Conservation (phyloP, 2,113 vertebrate genomes). For the Echinops telfairi region DNA sequence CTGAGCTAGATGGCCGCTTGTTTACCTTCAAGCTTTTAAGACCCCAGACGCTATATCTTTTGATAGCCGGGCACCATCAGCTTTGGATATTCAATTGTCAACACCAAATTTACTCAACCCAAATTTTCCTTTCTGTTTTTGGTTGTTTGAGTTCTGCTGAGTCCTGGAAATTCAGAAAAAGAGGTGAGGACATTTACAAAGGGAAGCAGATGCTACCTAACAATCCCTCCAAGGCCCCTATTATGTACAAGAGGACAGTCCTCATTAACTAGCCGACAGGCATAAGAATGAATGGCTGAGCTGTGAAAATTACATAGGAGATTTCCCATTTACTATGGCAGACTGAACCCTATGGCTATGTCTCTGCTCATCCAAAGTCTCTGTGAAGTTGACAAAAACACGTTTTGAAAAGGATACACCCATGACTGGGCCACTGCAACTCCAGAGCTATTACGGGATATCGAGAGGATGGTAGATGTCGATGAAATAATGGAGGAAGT, state of each 20-base stretch:
- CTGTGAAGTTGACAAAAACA: constrained; percentile 13
- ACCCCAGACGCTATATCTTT: too few species aligned
- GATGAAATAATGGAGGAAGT: neutral
- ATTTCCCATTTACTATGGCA: neutral
- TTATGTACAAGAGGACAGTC: constrained; percentile 57
- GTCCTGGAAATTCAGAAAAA: constrained; percentile 66
- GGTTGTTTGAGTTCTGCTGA: neutral
- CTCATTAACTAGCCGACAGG: constrained; percentile 54
- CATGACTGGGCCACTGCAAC: neutral
- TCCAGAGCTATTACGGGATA: neutral
- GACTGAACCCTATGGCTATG: neutral
- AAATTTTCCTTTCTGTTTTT: constrained; percentile 62
- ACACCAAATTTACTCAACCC: neutral
- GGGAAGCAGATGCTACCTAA: neutral
- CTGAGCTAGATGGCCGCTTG: too few species aligned
- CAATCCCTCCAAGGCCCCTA: neutral
- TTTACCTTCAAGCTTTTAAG: too few species aligned
- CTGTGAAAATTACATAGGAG: neutral
- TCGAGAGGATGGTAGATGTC: neutral
- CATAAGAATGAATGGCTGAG: neutral
- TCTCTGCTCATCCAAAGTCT: neutral
- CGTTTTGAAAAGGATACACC: neutral
- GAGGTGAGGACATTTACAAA: constrained; percentile 62
- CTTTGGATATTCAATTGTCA: constrained; percentile 44
- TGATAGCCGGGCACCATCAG: too few species aligned